These are phyloP conservation scores for Gallinago stenura DNA, from an alignment of 2,797 vertebrate species.

Conservation along the genomic window DNA sequence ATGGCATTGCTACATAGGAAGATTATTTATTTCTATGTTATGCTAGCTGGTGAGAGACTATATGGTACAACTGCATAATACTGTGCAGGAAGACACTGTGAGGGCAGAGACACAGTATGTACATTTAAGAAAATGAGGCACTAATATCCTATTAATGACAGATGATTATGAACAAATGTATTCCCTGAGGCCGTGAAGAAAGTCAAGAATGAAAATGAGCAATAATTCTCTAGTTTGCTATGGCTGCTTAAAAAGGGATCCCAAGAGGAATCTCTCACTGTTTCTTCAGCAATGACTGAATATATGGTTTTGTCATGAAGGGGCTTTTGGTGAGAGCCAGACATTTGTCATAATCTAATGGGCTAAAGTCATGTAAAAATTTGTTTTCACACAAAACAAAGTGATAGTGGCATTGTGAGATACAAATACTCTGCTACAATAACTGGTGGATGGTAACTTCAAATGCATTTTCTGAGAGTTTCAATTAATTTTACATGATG, in stretches of 20 bases:
- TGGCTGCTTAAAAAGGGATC: neutral
- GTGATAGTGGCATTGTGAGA: neutral
- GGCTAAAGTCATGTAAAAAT: neutral
- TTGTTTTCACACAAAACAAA: neutral
- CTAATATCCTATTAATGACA: neutral
- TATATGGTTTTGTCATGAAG: neutral
- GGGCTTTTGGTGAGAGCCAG: neutral
- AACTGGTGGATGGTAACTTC: neutral
- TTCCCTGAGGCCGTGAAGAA: neutral
- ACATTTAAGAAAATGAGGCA: neutral
- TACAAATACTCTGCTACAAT: neutral
- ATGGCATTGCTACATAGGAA: neutral
- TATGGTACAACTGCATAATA: neutral
- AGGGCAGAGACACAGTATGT: neutral
- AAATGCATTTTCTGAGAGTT: neutral
- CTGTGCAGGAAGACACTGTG: neutral
- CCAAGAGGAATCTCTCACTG: neutral
- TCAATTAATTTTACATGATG: neutral
- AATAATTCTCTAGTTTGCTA: neutral
- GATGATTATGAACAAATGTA: neutral
- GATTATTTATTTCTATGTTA: neutral
- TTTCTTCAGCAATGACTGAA: neutral
- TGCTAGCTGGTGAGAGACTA: neutral
- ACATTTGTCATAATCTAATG: neutral
- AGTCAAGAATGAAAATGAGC: neutral